Conservation (phyloP, 1,140 invertebrate genomes). For the Drosophila repleta region DNA sequence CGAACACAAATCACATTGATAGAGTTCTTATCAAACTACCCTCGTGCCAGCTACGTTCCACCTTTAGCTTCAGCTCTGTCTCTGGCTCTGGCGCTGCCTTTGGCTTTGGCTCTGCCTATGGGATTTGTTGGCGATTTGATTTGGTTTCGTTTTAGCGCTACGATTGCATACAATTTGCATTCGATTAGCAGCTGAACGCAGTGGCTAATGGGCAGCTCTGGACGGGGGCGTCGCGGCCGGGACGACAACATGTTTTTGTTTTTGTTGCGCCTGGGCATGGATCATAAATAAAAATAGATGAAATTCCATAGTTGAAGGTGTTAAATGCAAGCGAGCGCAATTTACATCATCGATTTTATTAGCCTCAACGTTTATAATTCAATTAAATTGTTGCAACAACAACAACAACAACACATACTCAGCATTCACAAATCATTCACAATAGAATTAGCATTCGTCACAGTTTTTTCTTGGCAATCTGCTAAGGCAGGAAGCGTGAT, state of each 20-base stretch:
- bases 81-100: not conserved
- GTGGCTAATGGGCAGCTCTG: not conserved
- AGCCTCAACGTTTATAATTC: constrained; percentile 77
- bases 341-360: constrained; percentile 83
- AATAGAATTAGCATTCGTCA: constrained; percentile 5
- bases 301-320: constrained; percentile 74
- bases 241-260: constrained; percentile 51
- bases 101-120: not conserved
- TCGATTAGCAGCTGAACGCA: constrained; percentile 48
- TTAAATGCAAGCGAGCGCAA: constrained; percentile 74
- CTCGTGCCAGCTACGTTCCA: constrained; percentile 1
- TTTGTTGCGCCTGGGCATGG: constrained; percentile 35
- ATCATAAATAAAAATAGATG: constrained; percentile 82
- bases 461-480: not conserved
- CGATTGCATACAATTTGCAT: constrained; percentile 76
- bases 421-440: constrained; percentile 3
- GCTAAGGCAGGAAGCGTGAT: not conserved
- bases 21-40: not conserved
- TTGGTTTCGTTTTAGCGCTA: constrained; percentile 50
- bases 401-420: constrained; percentile 25
- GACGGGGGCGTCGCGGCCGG: constrained; percentile 7
- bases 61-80: not conserved
- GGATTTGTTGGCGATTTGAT: constrained; percentile 26
- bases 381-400: constrained; percentile 66
- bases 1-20: too few relatives aligned